These are phyloP conservation scores for Fragum sueziense DNA, from an alignment of 2,888 invertebrate species.

Conservation along the genomic window DNA sequence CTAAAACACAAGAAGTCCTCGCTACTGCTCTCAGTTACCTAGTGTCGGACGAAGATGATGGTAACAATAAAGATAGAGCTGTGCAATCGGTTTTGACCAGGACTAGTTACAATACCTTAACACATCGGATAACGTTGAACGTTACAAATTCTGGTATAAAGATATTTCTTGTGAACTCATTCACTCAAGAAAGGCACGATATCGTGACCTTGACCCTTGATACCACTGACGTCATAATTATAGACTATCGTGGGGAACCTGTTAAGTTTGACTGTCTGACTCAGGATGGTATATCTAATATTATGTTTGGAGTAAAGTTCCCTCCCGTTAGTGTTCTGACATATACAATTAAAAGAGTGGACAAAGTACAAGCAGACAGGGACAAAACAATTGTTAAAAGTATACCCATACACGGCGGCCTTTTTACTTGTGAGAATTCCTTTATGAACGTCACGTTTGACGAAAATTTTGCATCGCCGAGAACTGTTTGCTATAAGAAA, in stretches of 20 bases:
- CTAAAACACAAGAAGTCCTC: constrained; percentile 38
- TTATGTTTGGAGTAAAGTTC: constrained; percentile 45
- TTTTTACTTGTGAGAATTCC: constrained; percentile 39
- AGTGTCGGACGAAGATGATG: background rate
- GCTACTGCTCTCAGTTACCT: constrained; percentile 33
- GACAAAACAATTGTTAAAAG: background rate
- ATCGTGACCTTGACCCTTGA: constrained; percentile 38
- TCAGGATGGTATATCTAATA: background rate
- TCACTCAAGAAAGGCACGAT: constrained; percentile 44
- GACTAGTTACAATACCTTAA: constrained; percentile 27
- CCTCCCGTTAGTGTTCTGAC: constrained; percentile 48
- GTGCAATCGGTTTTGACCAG: constrained; percentile 15
- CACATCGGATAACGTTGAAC: constrained; percentile 34
- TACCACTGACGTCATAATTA: constrained; percentile 28
- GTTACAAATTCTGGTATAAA: constrained; percentile 26
- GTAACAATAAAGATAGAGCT: background rate
- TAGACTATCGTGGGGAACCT: constrained; percentile 31
- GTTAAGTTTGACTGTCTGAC: constrained; percentile 32
- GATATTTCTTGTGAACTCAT: constrained; percentile 48
- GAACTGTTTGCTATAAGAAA: constrained; percentile 41
- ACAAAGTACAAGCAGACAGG: background rate
- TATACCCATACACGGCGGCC: background rate
- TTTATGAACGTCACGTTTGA: constrained; percentile 54
- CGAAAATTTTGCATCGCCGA: constrained; percentile 36
- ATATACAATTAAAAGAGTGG: constrained; percentile 34